Base-by-base conservation (phyloP, 2,888 invertebrate genomes). In the Melipona bicolor region DNA sequence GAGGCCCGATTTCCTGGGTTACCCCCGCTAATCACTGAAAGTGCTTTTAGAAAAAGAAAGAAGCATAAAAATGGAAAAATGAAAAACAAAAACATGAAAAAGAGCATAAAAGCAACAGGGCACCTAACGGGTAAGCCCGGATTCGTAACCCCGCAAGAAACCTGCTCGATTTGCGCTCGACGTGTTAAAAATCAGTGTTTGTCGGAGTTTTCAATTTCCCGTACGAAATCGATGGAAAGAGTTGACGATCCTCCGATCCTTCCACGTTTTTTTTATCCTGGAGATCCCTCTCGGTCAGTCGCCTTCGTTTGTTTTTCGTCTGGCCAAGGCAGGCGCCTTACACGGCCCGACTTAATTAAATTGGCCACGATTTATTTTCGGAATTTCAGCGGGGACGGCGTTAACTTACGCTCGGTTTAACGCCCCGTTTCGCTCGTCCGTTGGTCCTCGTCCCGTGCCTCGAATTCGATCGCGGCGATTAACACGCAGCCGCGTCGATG, bases 281-380 rank as follows among this genome's bases (percentile, higher is more conserved):
- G n/a, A 49, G n/a, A 0, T 21, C 56, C 82, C 64, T 64, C 54
- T 50, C 52, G 68, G 69, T 78, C 78, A 54, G 59, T 77, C 49
- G 52, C 50, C 50, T 81, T 69, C 32, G 62, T 64, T 75, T 70
- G 65, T 67, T 83, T 78, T 77, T 67, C 62, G 62, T 67, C 49
- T 15, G 56, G 27, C 36, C 5, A 43, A 67, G 67, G 24, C 49
- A 52, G 43, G 17, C 54, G 59, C 52, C 67, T 75, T 78, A 61
- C 76, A 73, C 73, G 65, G 27, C 13, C 77, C 24, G 77, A 85
- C 81, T 88, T 90, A 89, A 90, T 91, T 88, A 88, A 91, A 87
- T 86, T 72, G 69, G 74, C 83, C 74, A 87, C 85, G 76, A 79
- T 79, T 86, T 88, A 86, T 86, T 90, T 32, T 90, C 73, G 64